Evolutionary conservation across 2,113 vertebrate genomes (phyloP), one percentile per base, ranked within the genome.

Genomic region (Macroglossus sobrinus): DNA sequence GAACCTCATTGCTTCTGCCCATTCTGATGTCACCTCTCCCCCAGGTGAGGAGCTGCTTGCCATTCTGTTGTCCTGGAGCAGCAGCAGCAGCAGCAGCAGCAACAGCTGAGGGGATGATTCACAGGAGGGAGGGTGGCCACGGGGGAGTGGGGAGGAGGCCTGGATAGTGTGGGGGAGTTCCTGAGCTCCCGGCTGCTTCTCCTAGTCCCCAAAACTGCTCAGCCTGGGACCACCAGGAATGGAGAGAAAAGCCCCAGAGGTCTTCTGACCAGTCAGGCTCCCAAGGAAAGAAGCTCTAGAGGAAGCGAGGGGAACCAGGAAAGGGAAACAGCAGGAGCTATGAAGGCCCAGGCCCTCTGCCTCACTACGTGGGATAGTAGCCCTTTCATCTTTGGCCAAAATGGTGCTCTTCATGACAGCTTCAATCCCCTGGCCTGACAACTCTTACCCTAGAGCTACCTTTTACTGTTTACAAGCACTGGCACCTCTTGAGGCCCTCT

Each of bases 1-100:
- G 38, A 53, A n/a, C 24, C 40, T 43, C 21, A 1, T 19, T 0
- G 8, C n/a, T 55, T 30, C 45, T 2, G 0, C 57, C 59, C n/a
- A 28, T 16, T 16, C 15, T 1, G n/a, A 3, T 28, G 4, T 84
- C n/a, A n/a, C n/a, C 59, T 84, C 66, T 87, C 30, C 64, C 18
- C 5, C 30, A 92, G 90, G 87, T 93, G 53, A 93, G 86, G n/a
- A 84, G 35, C 43, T 91, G 66, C 35, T 19, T 26, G 93, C 28
- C 81, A 68, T 55, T 92, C 69, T 33, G 4, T 13, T 30, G 80
- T 84, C 76, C 45, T 53, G 55, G 24, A 55, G 84, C 35, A 80
- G 45, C 45, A 9, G 33, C 7, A n/a, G 55, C 9, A 28, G 5
- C 24, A 59, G 14, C 18, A 28, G 47, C 47, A 50, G 47, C 47